These are phyloP conservation scores for Nymphalis urticae DNA, from an alignment of 2,888 invertebrate species.

Conservation along the genomic window DNA sequence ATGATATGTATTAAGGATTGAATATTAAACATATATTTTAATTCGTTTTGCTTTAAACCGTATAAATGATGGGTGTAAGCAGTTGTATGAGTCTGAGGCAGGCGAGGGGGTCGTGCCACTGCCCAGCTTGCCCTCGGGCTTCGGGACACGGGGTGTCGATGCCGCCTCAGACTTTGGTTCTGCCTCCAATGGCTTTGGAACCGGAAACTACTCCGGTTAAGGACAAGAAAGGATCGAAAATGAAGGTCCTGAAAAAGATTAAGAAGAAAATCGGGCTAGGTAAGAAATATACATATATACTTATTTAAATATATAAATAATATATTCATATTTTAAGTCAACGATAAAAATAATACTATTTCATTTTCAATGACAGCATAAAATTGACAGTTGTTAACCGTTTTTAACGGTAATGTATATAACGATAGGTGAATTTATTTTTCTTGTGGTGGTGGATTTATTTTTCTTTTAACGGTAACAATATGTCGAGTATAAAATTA, in stretches of 20 bases:
- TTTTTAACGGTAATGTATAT: constrained; percentile 25
- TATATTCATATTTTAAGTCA: not conserved
- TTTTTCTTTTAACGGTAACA: not conserved
- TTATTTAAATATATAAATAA: not conserved
- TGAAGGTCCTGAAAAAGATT: constrained; percentile 94
- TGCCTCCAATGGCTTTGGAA: constrained; percentile 75
- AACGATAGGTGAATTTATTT: no score
- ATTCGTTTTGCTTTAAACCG: constrained; percentile 40
- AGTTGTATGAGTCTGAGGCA: constrained; percentile 82
- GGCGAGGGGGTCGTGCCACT: constrained; percentile 80
- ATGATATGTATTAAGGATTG: constrained; percentile 39
- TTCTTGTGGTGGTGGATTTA: no score
- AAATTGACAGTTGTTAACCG: constrained; percentile 9
- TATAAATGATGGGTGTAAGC: constrained; percentile 79
- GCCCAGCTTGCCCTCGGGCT: constrained; percentile 76
- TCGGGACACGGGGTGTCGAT: constrained; percentile 63
- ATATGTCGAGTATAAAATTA: no score
- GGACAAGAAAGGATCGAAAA: constrained; percentile 83
- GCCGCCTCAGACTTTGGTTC: constrained; percentile 73
- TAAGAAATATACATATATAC: constrained; percentile 69
- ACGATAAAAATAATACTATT: no score
- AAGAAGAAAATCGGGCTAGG: constrained; percentile 93
- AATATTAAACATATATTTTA: constrained; percentile 18
- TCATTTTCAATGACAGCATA: not conserved
- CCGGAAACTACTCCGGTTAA: constrained; percentile 73